Evolutionary conservation across 2,888 invertebrate genomes (phyloP), one percentile per base, ranked within the genome.

Genomic region (Phania funesta): DNA sequence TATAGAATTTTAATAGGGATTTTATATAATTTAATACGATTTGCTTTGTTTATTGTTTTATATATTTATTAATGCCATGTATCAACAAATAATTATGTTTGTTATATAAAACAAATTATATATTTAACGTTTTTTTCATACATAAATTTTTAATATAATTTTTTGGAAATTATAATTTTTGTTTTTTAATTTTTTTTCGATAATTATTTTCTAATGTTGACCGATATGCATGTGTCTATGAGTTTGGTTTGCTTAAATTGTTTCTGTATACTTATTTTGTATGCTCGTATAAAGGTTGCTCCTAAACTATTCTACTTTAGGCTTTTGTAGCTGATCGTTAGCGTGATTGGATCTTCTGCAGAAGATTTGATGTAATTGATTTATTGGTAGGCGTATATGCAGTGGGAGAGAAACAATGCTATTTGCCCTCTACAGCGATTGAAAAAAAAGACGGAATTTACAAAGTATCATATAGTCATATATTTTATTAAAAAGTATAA

Each of bases 51-150:
- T 85, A 16, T 41, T 56, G 9, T 26, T 8, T 44, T 16, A 24
- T 26, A 5, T 86, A 85, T 84, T 86, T 85, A 87, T 87, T n/a
- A 35, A 44, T 73, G 41, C 8, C 16, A 20, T 60, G 9, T 38
- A 18, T 62, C 26, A 62, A 62, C 52, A 44, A n/a, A 44, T 60
- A 58, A 58, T 46, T 48, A 84, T 80, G 75, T 85, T 79, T 78
- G 78, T 65, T 75, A 77, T 70, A 78, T 58, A 8, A 44, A 76
- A 80, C 26, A 16, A 29, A 13, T 16, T 6, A 1, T 26, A n/a
- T 11, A 13, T 38, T 35, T 54, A 41, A 64, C 46, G 29, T 54
- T 64, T 18, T 54, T 38, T 26, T 26, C 24, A 35, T 24, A n/a
- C n/a, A n/a, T n/a, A n/a, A 52, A 6, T n/a, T 65, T 65, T 38